Base-by-base conservation (phyloP, 2,888 invertebrate genomes). In the Agapostemon virescens region DNA sequence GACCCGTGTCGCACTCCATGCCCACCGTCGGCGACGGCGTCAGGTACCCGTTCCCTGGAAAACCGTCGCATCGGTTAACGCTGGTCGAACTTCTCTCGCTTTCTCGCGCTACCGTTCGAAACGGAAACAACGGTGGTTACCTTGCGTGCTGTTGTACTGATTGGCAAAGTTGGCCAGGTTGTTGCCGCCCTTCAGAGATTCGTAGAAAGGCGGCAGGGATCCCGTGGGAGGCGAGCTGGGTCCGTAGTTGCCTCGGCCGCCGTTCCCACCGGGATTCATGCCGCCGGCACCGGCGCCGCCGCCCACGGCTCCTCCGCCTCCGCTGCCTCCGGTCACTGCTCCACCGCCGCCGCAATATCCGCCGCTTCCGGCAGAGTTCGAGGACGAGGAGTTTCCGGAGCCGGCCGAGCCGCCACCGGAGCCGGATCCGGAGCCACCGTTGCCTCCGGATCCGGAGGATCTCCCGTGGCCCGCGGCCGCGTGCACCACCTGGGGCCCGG, bases 151-250 rank as follows among this genome's bases (percentile, higher is more conserved):
- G 90, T 96, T 96, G 89, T 95, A 96, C 80, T 94, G 94, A 84
- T 94, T 95, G 78, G 94, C 94, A 42, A 95, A 95, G 86, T 94
- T 95, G 69, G 94, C 94, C 17, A 95, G 94, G 85, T 95, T 95
- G 89, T 96, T 97, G 20, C 97, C 97, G 70, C 95, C 95, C 92
- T 97, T 97, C 0, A 97, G 94, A 15, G 97, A 97, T 93, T 97
- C 97, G 92, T 97, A 97, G 90, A 97, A 97, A 0, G 97, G 97
- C n/a, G 97, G 97, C 81, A 97, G 93, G 71, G 97, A 97, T 20
- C 97, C 97, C 0, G 97, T 97, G 1, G 97, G 97, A 71, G 97
- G 97, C 88, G 97, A 97, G 87, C 97, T 97, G 11, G 97, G 97
- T 3, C 97, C 97, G 91, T 97, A 97, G 92, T 97, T 97, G 80